Evolutionary conservation across 2,113 vertebrate genomes (phyloP).

Genomic region (Zosterops japonicus): DNA sequence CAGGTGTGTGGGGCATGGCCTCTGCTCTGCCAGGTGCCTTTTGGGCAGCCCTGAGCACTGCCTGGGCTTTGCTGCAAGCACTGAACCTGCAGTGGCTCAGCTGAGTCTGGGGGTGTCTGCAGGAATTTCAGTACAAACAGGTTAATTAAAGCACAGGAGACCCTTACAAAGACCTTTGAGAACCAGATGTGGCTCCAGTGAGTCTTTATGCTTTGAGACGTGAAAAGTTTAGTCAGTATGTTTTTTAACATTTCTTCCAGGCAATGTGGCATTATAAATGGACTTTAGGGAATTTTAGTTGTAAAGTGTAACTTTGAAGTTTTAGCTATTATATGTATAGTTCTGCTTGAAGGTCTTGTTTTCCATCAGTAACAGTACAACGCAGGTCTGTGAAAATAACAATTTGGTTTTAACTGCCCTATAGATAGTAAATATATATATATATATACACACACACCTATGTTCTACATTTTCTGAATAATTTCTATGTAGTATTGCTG

Average conservation of each 20-base stretch:
- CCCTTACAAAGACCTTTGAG: not conserved
- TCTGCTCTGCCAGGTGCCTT: not conserved
- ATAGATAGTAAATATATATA: not conserved
- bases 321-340: not conserved
- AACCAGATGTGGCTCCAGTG: not conserved
- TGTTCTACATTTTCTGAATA: not conserved
- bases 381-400: not conserved
- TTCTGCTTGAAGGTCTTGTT: not conserved
- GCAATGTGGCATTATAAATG: not conserved
- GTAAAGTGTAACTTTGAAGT: not conserved
- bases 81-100: not conserved
- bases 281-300: not conserved
- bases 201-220: not conserved
- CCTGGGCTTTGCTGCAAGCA: rapidly evolving
- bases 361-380: not conserved
- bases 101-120: not conserved
- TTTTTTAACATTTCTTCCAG: not conserved
- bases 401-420: not conserved
- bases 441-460: no score
- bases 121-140: not conserved
- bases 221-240: not conserved
- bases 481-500: not conserved
- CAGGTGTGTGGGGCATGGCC: not conserved
- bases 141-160: not conserved
- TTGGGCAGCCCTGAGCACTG: not conserved